Evolutionary conservation across 2,888 invertebrate species (phyloP).

Genomic region (Dryadula phaetusa): DNA sequence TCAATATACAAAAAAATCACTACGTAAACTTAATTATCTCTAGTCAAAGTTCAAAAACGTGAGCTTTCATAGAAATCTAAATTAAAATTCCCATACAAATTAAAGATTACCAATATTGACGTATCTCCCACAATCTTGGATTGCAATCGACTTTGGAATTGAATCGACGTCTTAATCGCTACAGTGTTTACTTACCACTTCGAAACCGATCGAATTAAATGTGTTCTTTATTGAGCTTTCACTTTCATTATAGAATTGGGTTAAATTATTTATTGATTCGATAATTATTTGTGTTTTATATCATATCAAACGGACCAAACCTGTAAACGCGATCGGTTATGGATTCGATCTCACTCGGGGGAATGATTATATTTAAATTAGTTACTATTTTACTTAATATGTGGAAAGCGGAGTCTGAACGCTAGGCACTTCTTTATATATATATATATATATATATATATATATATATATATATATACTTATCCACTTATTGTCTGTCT

Average conservation of each 20-base stretch:
- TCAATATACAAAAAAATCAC: too few relatives aligned
- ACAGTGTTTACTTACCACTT: constrained; percentile 40
- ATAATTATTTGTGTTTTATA: too few relatives aligned
- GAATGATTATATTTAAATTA: too few relatives aligned
- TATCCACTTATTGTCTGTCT: too few relatives aligned
- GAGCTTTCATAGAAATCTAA: not conserved
- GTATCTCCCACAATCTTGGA: constrained; percentile 19
- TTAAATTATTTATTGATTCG: not conserved
- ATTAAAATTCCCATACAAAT: constrained; percentile 13
- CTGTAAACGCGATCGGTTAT: too few relatives aligned
- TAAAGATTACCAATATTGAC: constrained; percentile 31
- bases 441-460: too few relatives aligned
- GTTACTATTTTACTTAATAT: too few relatives aligned
- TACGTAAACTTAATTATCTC: not conserved
- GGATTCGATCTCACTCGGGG: too few relatives aligned
- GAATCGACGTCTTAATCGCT: constrained; percentile 39
- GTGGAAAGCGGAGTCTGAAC: too few relatives aligned
- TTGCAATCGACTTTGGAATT: constrained; percentile 29
- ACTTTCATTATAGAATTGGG: not conserved
- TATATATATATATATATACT: too few relatives aligned
- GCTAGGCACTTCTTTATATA: too few relatives aligned
- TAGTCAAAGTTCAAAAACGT: not conserved
- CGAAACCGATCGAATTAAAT: constrained; percentile 39
- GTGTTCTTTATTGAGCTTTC: constrained; percentile 31
- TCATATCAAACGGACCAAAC: too few relatives aligned